phyloP scores from a whole-genome alignment of 2,888 invertebrate genomes.

The Aleiodes alternator region DNA sequence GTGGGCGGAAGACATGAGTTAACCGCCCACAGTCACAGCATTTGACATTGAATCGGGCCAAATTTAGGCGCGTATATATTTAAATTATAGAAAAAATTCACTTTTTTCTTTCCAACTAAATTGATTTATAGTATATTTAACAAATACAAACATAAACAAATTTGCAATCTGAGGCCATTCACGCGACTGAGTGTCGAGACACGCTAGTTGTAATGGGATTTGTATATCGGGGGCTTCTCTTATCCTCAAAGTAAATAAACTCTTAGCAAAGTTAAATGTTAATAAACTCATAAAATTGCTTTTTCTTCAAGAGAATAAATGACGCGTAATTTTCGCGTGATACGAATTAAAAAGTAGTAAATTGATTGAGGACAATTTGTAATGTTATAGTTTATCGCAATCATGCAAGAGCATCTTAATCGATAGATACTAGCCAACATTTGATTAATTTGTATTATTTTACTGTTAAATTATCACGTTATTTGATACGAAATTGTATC shows the following conservation, averaged over 20 bases:
- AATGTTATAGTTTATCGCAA: not conserved
- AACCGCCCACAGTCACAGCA: not conserved
- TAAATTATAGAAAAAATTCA: not conserved
- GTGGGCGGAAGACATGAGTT: constrained; percentile 12
- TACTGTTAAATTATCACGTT: not conserved
- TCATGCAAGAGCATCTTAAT: not conserved
- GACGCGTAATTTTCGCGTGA: too few relatives aligned
- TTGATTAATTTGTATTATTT: not conserved
- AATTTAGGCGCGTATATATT: constrained; percentile 49
- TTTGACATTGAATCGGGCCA: constrained; percentile 55
- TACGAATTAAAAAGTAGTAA: too few relatives aligned
- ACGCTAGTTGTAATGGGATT: not conserved
- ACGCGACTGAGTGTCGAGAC: not conserved
- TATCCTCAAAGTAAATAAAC: not conserved
- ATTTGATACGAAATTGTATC: constrained; percentile 2
- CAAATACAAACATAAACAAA: constrained; percentile 44
- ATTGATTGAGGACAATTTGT: too few relatives aligned
- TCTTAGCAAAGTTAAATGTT: constrained; percentile 1
- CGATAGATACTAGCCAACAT: not conserved
- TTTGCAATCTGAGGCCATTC: constrained; percentile 51
- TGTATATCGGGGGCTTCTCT: not conserved
- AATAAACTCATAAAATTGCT: not conserved
- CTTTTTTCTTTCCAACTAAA: not conserved
- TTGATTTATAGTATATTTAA: not conserved
- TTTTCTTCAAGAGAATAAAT: too few relatives aligned